phyloP scores from a whole-genome alignment of 2,888 invertebrate genomes.

The Drosophila infuscata region DNA sequence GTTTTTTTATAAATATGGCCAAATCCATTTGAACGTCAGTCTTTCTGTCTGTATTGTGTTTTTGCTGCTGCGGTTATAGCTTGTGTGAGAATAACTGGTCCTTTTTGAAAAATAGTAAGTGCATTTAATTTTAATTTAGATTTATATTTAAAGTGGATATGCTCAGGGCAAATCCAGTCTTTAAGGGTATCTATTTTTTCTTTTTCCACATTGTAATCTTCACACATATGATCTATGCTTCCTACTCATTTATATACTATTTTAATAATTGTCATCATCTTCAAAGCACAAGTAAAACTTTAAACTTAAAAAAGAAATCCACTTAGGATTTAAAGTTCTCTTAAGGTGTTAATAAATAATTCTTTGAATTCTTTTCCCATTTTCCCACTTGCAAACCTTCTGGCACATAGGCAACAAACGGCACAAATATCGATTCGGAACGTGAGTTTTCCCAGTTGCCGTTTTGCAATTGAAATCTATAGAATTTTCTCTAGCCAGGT shows the following conservation, averaged over 20 bases:
- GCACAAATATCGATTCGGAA: conserved; percentile 8
- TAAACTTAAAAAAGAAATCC: not conserved
- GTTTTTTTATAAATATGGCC: not conserved
- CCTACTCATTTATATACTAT: not conserved
- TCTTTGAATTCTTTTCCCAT: not conserved
- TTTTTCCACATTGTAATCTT: no score
- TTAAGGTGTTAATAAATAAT: not conserved
- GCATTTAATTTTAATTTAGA: not conserved
- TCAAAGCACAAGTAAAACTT: not conserved
- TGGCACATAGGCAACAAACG: not conserved
- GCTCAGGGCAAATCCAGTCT: not conserved
- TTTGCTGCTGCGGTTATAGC: not conserved
- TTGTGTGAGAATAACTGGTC: not conserved
- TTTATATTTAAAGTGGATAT: not conserved
- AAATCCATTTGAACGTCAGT: not conserved
- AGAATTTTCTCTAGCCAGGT: conserved; percentile 7
- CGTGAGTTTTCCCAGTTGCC: conserved; percentile 10
- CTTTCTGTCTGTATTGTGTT: not conserved
- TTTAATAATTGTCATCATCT: not conserved
- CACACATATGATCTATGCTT: not conserved
- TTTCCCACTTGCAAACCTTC: conserved; percentile 1
- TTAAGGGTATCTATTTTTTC: not conserved
- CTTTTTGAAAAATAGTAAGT: not conserved
- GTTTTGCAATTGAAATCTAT: conserved; percentile 23
- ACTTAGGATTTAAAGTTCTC: not conserved